Evolutionary conservation across 1,140 invertebrate species (phyloP).

Genomic region (Polypedilum vanderplanki): DNA sequence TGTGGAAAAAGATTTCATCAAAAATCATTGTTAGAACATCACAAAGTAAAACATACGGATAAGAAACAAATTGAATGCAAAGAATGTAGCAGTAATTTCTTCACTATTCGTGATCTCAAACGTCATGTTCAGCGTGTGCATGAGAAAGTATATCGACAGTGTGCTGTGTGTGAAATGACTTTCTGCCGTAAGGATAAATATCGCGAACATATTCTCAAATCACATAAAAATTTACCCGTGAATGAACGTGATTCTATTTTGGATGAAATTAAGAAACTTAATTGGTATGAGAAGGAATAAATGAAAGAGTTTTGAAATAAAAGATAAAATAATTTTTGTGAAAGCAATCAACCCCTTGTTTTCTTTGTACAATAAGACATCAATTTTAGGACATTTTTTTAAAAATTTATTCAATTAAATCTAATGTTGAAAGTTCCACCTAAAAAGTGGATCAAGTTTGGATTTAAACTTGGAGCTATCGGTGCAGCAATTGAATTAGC

Average conservation of each 20-base stretch:
- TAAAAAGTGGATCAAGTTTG: background rate
- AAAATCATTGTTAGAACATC: background rate
- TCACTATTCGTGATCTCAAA: background rate
- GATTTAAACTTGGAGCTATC: background rate
- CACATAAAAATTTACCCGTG: background rate
- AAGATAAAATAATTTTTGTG: background rate
- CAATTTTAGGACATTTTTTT: background rate
- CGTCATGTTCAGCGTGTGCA: background rate
- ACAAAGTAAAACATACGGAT: background rate
- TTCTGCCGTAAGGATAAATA: constrained; percentile 15
- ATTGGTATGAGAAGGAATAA: background rate
- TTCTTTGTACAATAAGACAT: background rate
- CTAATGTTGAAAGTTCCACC: background rate
- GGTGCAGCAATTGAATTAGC: background rate
- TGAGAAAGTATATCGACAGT: background rate
- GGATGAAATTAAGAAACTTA: background rate
- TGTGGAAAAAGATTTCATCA: constrained; percentile 6
- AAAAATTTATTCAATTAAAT: background rate
- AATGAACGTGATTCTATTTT: background rate
- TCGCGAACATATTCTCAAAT: constrained; percentile 2
- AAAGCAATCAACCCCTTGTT: background rate
- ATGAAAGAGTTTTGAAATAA: background rate
- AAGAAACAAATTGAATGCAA: background rate
- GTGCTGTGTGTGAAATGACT: background rate
- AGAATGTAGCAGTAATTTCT: background rate